Percentiles rank a stretch among this genome's conserved stretches.
Evolutionary conservation across 2,888 invertebrate genomes (phyloP).

Genomic region (Peribatodes rhomboidaria): DNA sequence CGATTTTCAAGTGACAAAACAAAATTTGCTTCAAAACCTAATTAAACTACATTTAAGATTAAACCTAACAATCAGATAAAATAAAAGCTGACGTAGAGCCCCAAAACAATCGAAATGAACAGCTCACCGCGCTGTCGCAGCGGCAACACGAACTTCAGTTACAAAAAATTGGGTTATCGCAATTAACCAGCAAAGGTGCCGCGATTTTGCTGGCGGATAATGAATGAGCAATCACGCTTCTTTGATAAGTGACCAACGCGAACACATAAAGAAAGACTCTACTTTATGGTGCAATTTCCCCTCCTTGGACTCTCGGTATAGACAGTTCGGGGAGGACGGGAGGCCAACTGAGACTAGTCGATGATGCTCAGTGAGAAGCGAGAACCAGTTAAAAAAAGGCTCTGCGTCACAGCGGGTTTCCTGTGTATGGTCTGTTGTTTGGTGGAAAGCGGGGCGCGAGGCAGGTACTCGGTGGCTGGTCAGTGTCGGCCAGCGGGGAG

Average conservation of each 20-base stretch:
- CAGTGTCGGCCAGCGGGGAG: slow-evolving; percentile 49
- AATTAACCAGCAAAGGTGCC: slow-evolving; percentile 70
- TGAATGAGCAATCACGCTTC: slow-evolving; percentile 71
- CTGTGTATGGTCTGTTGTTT: background rate
- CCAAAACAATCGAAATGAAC: slow-evolving; percentile 47
- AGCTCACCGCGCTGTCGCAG: slow-evolving; percentile 41
- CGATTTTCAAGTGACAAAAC: background rate
- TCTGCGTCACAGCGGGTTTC: slow-evolving; percentile 22
- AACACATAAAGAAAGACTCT: slow-evolving; percentile 50
- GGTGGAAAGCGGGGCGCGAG: slow-evolving; percentile 10
- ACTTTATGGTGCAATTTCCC: slow-evolving; percentile 44
- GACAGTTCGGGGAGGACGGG: slow-evolving; percentile 41
- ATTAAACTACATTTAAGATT: background rate
- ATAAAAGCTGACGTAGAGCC: background rate
- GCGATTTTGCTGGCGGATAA: slow-evolving; percentile 67
- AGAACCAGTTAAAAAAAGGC: slow-evolving; percentile 21
- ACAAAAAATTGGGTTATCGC: slow-evolving; percentile 63
- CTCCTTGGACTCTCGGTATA: slow-evolving; percentile 34
- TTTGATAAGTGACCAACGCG: slow-evolving; percentile 58
- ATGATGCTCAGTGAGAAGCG: slow-evolving; percentile 23
- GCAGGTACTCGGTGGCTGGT: slow-evolving; percentile 31
- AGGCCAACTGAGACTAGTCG: slow-evolving; percentile 39
- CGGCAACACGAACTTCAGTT: slow-evolving; percentile 46
- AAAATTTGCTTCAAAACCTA: background rate
- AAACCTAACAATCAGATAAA: slow-evolving; percentile 12